These are phyloP conservation scores for Balearica regulorum DNA, from an alignment of 2,797 vertebrate genomes.

Conservation along the genomic window DNA sequence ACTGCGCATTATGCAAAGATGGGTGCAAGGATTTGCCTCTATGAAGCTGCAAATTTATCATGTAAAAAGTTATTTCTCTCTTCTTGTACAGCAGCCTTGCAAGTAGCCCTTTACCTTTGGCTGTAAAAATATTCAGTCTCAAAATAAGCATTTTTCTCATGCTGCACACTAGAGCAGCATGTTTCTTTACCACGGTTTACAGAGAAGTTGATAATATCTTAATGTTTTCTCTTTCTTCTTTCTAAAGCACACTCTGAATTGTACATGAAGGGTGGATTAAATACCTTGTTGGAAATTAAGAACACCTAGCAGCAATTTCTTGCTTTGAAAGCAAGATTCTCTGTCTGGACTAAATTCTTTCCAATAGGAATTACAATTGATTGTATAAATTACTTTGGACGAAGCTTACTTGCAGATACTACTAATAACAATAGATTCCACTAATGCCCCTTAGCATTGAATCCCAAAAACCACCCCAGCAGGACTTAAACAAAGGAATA, in stretches of 20 bases:
- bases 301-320: neutral
- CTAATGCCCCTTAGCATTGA: constrained; percentile 27
- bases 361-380: constrained; percentile 32
- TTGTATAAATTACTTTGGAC: constrained; percentile 41
- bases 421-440: constrained; percentile 14
- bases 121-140: neutral
- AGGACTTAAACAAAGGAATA: constrained; percentile 50
- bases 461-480: constrained; percentile 8
- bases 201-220: neutral
- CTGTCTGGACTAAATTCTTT: constrained; percentile 17
- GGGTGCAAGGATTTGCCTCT: neutral
- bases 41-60: neutral
- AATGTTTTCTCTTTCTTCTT: neutral
- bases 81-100: neutral
- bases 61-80: neutral
- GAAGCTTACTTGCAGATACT: neutral
- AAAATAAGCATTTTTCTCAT: neutral
- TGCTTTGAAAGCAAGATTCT: constrained; percentile 4
- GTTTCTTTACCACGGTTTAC: neutral
- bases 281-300: neutral
- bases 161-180: neutral
- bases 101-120: neutral
- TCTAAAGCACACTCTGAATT: neutral
- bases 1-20: neutral
- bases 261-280: neutral